These are phyloP conservation scores for Falco concolor DNA, from an alignment of 2,797 vertebrate species.

Conservation along the genomic window DNA sequence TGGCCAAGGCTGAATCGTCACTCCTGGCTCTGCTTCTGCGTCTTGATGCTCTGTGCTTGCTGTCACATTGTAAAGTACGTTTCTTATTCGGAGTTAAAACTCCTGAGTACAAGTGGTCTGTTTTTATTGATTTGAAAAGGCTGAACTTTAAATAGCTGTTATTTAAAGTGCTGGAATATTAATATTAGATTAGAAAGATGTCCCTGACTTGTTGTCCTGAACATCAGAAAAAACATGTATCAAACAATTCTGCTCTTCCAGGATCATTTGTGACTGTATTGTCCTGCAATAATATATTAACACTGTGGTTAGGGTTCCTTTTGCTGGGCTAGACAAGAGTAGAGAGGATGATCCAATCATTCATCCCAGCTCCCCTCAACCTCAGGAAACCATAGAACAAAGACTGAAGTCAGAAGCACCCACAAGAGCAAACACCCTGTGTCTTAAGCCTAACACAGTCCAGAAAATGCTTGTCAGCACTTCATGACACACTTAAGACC, in stretches of 20 bases:
- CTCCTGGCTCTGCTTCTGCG: neutral
- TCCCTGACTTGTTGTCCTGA: neutral
- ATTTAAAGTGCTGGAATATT: conserved; percentile 5
- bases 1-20: neutral
- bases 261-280: neutral
- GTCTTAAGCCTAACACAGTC: neutral
- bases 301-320: neutral
- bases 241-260: neutral
- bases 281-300: neutral
- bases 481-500: neutral
- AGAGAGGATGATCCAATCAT: neutral
- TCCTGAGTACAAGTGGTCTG: neutral
- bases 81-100: conserved; percentile 24
- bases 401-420: neutral
- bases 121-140: conserved; percentile 46
- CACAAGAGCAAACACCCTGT: neutral
- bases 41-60: neutral
- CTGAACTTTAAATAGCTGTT: conserved; percentile 54
- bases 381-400: neutral
- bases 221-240: neutral
- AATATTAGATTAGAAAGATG: conserved; percentile 31
- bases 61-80: neutral
- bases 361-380: neutral
- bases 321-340: neutral
- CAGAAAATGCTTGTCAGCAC: neutral